Conservation (phyloP, 1,140 invertebrate genomes). For the Macrosteles quadrilineatus region DNA sequence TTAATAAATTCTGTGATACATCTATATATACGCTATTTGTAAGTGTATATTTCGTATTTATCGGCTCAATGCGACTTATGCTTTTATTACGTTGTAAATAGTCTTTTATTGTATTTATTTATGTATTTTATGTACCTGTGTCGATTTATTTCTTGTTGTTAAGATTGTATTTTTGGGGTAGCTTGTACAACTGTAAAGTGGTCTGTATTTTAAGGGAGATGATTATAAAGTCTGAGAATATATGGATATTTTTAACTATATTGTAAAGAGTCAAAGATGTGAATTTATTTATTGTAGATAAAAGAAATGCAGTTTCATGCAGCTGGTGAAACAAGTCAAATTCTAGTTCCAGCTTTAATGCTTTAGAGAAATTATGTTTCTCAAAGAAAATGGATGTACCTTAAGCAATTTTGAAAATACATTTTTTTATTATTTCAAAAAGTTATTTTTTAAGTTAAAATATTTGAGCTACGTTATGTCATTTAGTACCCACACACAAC, state of each 20-base stretch:
- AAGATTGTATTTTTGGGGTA: constrained; percentile 13
- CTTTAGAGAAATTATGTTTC: no score
- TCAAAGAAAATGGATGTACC: no score
- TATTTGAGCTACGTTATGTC: no score
- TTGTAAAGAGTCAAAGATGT: not conserved
- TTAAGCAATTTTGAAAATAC: no score
- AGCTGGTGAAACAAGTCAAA: no score
- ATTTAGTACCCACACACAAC: no score
- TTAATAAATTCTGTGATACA: constrained; percentile 30
- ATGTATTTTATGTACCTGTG: constrained; percentile 24
- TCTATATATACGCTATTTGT: constrained; percentile 18
- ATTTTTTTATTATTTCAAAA: no score
- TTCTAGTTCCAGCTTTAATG: no score
- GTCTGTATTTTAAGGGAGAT: not conserved
- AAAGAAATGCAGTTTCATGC: constrained; percentile 24
- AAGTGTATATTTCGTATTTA: constrained; percentile 13
- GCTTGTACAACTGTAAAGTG: constrained; percentile 11
- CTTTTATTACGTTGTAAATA: constrained; percentile 24
- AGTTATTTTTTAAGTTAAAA: no score
- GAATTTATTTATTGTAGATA: constrained; percentile 23
- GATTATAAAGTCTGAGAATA: constrained; percentile 12
- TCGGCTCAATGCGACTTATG: constrained; percentile 13
- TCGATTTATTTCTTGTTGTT: constrained; percentile 6
- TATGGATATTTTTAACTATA: not conserved
- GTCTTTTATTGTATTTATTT: constrained; percentile 26